phyloP scores from a whole-genome alignment of 2,888 invertebrate species.

The Cephus sareptanus region DNA sequence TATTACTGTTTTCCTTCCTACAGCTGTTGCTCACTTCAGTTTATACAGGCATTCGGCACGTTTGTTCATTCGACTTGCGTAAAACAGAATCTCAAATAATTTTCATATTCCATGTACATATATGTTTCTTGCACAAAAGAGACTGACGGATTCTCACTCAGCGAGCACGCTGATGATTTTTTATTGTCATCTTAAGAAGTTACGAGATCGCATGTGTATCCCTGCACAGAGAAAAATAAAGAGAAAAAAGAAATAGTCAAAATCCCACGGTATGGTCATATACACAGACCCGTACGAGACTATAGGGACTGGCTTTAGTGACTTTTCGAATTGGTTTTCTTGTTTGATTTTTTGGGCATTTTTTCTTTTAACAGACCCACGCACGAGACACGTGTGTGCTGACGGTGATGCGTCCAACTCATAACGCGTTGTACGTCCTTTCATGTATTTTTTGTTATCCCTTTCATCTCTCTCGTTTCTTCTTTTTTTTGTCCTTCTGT shows the following conservation, averaged over 20 bases:
- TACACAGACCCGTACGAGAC: neutral
- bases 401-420: neutral
- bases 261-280: neutral
- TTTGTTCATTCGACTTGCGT: neutral
- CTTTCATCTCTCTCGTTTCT: neutral
- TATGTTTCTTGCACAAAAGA: neutral
- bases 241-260: neutral
- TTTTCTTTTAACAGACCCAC: neutral
- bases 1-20: no score
- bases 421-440: neutral
- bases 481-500: neutral
- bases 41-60: neutral
- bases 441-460: neutral
- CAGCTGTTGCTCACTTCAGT: no score
- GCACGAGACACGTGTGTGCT: neutral
- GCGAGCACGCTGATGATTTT: neutral
- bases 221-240: neutral
- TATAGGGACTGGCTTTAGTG: neutral
- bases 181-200: neutral
- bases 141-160: neutral
- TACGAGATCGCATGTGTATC: neutral
- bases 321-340: neutral
- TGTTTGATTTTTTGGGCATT: neutral
- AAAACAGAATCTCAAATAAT: neutral
- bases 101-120: neutral